These are phyloP conservation scores for Mycteria americana DNA, from an alignment of 2,797 vertebrate species.

Conservation along the genomic window DNA sequence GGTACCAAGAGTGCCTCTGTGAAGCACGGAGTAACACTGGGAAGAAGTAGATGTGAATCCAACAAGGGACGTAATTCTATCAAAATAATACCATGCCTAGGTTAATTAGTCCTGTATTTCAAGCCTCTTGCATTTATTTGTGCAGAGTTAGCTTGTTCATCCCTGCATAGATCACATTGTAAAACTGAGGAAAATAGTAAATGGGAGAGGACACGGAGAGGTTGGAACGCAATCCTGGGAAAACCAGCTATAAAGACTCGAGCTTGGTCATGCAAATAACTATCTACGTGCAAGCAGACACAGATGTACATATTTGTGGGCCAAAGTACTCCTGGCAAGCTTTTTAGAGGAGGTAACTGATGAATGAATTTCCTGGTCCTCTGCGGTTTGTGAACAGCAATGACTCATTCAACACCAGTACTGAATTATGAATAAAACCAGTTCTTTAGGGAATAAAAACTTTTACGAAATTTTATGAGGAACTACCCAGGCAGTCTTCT, in stretches of 20 bases:
- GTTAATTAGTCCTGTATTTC: not conserved
- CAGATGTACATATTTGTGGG: not conserved
- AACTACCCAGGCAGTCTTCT: not conserved
- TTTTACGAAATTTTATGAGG: not conserved
- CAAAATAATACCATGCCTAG: not conserved
- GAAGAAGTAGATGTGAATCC: not conserved
- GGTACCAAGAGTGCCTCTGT: not conserved
- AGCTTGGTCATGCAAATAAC: not conserved
- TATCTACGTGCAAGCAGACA: not conserved
- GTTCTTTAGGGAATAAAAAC: not conserved
- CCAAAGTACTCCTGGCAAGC: not conserved
- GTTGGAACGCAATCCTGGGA: not conserved
- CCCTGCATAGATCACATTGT: not conserved
- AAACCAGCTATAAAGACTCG: not conserved
- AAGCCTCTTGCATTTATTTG: not conserved
- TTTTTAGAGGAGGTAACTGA: not conserved
- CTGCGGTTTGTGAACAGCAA: not conserved
- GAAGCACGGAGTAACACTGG: not conserved
- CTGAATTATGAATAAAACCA: not conserved
- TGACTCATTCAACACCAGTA: not conserved
- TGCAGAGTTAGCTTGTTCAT: not conserved
- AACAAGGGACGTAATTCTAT: not conserved
- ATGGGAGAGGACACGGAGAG: not conserved
- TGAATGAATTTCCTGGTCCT: not conserved
- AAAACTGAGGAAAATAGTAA: not conserved